Percentiles rank a stretch among this genome's conserved stretches.
Evolutionary conservation across 2,888 invertebrate species (phyloP).

Genomic region (Drosophila rellima): DNA sequence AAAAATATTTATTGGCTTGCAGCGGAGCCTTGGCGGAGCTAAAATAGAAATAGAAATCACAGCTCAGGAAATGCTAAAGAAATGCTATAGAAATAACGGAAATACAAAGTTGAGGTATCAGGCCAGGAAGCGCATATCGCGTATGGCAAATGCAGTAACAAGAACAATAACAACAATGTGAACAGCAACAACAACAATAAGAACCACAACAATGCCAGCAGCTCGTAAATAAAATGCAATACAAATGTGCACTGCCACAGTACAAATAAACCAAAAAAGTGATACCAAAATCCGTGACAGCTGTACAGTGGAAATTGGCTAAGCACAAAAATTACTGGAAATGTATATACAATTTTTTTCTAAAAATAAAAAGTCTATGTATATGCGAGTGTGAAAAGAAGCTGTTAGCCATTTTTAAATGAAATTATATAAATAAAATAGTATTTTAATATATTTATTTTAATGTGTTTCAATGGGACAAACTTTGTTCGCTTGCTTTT

Average conservation of each 20-base stretch:
- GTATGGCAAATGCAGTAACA: slow-evolving; percentile 59
- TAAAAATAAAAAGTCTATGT: neutral
- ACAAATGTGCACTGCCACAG: slow-evolving; percentile 66
- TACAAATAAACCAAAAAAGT: slow-evolving; percentile 62
- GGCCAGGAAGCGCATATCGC: slow-evolving; percentile 78
- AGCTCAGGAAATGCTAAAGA: slow-evolving; percentile 49
- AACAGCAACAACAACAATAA: slow-evolving; percentile 16
- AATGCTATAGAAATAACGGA: slow-evolving; percentile 73
- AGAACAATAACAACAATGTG: slow-evolving; percentile 18
- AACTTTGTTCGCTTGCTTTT: neutral
- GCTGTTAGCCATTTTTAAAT: too few relatives aligned
- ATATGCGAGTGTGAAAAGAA: too few relatives aligned
- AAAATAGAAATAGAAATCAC: slow-evolving; percentile 80
- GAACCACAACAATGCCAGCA: slow-evolving; percentile 29
- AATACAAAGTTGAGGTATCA: slow-evolving; percentile 81
- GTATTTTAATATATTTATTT: too few relatives aligned
- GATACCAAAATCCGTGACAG: slow-evolving; percentile 64
- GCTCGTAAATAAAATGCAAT: slow-evolving; percentile 78
- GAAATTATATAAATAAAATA: too few relatives aligned
- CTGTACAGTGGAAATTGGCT: slow-evolving; percentile 54
- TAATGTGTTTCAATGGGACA: neutral
- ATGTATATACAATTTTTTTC: too few relatives aligned
- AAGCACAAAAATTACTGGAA: too few relatives aligned
- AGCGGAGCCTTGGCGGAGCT: slow-evolving; percentile 60
- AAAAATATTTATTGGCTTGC: slow-evolving; percentile 75